Conservation (phyloP, 2,888 invertebrate genomes). For the Tolmerus cingulatus region DNA sequence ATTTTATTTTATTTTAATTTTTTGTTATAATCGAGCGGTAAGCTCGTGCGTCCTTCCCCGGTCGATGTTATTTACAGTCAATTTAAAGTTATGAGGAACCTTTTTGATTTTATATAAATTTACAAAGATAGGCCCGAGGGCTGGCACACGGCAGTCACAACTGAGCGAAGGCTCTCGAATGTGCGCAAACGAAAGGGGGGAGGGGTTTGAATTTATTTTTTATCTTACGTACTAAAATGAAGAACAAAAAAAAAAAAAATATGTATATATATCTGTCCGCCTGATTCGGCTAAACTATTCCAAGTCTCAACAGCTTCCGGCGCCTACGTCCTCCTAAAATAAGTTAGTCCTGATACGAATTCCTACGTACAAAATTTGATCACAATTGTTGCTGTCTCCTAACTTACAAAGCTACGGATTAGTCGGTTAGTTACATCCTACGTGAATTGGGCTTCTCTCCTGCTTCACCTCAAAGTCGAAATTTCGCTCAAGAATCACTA, state of each 20-base stretch:
- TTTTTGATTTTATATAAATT: neutral
- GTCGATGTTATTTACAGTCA: neutral
- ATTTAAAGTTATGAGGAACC: neutral
- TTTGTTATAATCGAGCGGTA: neutral
- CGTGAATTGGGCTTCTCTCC: neutral
- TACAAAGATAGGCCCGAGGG: neutral
- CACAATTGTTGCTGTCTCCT: conserved; percentile 32
- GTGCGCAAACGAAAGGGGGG: neutral
- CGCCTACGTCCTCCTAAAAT: neutral
- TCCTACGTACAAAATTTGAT: conserved; percentile 24
- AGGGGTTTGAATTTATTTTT: neutral
- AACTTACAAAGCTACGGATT: conserved; percentile 8
- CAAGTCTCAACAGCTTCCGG: neutral
- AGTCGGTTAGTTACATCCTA: neutral
- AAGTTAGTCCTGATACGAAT: conserved; percentile 13
- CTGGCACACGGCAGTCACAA: neutral
- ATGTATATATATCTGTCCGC: neutral
- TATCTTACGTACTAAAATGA: neutral
- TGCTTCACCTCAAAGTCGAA: neutral
- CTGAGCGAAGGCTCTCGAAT: neutral
- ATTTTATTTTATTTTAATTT: no score
- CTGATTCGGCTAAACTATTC: neutral
- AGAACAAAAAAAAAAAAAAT: neutral
- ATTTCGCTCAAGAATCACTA: neutral
- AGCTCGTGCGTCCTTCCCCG: neutral